Conservation (phyloP, 2,797 vertebrate genomes). For the Aselliscus stoliczkanus region DNA sequence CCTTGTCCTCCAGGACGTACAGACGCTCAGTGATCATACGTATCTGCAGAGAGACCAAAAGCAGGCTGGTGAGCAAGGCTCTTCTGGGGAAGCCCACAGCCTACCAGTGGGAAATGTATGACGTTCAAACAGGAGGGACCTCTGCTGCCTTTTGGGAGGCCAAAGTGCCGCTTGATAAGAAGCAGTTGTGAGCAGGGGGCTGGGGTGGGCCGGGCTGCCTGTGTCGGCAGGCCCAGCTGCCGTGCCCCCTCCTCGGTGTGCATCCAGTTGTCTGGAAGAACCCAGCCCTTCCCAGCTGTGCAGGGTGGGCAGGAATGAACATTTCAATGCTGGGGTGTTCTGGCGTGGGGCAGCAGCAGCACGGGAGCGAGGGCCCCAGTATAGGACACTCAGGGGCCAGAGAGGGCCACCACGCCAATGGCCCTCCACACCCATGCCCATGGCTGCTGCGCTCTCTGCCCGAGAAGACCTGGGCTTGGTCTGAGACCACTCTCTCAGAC, state of each 20-base stretch:
- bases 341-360: not conserved
- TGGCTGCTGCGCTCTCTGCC: not conserved
- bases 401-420: not conserved
- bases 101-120: not conserved
- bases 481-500: not conserved
- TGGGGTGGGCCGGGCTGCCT: not conserved
- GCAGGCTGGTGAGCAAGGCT: not conserved
- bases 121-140: not conserved
- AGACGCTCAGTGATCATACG: slow-evolving; percentile 82
- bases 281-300: not conserved
- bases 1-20: slow-evolving; percentile 81
- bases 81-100: not conserved
- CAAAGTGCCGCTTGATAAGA: not conserved
- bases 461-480: not conserved
- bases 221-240: not conserved
- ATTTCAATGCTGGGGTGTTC: not conserved
- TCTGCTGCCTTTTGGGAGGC: not conserved
- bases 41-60: slow-evolving; percentile 77
- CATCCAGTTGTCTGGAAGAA: not conserved
- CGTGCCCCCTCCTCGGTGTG: not conserved
- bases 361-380: not conserved
- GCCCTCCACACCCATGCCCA: not conserved
- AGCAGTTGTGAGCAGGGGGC: not conserved
- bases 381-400: not conserved
- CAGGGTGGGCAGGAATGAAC: too few species aligned